phyloP scores from a whole-genome alignment of 2,797 vertebrate genomes.

The Anabacerthia variegaticeps region DNA sequence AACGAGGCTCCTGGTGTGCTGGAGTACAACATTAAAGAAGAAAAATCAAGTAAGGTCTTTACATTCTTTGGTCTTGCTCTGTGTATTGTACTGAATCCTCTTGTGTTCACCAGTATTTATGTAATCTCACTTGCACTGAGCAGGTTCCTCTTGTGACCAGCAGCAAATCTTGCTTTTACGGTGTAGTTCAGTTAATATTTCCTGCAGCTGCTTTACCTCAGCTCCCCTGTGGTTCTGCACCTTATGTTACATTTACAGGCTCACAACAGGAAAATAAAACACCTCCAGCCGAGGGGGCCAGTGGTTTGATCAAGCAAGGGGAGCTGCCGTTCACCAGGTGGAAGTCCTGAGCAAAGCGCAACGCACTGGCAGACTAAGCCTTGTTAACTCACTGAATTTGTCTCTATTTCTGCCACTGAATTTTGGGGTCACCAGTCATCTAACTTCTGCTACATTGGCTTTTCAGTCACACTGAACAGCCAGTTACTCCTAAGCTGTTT shows the following conservation, averaged over 20 bases:
- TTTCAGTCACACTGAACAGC: background rate
- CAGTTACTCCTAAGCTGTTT: background rate
- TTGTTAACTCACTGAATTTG: background rate
- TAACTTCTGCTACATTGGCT: background rate
- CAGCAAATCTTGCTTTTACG: background rate
- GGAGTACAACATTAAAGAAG: conserved; percentile 84
- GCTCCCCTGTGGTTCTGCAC: background rate
- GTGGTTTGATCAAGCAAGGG: background rate
- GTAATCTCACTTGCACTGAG: background rate
- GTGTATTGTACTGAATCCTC: background rate
- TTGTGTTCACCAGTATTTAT: background rate
- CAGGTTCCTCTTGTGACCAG: background rate
- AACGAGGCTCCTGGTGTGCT: conserved; percentile 63
- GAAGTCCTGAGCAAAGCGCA: background rate
- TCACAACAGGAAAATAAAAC: background rate
- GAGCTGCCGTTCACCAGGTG: background rate
- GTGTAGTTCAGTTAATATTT: conserved; percentile 15
- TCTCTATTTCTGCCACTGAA: background rate
- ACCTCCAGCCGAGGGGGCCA: background rate
- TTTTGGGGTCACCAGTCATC: background rate
- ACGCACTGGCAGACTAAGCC: background rate
- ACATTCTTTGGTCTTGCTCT: background rate
- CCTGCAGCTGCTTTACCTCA: conserved; percentile 22
- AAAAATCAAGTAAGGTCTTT: conserved; percentile 85
- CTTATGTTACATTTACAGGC: background rate